Evolutionary conservation across 2,113 vertebrate species (phyloP).

Genomic region (Cygnus buccinator): DNA sequence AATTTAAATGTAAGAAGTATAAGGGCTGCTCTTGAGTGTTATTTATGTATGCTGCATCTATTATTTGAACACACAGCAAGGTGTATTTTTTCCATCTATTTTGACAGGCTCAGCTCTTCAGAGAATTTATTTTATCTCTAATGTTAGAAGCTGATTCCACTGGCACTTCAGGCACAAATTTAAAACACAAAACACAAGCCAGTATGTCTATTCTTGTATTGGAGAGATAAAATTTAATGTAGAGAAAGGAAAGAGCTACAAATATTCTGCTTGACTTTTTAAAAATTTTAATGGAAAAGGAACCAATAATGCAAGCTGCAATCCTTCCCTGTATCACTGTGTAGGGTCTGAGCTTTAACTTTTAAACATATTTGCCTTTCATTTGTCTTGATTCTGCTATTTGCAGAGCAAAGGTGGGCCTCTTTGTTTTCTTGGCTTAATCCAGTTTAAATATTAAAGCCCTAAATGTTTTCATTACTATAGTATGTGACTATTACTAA

Average conservation of each 20-base stretch:
- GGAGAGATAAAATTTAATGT: conserved; percentile 47
- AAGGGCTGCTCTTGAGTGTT: background rate
- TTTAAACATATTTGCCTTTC: background rate
- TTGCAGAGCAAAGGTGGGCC: background rate
- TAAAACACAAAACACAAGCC: conserved; percentile 63
- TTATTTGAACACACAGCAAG: conserved; percentile 45
- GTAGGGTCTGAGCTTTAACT: background rate
- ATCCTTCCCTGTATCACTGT: background rate
- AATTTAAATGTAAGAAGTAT: conserved; percentile 66
- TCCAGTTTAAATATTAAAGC: background rate
- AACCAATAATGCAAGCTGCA: background rate
- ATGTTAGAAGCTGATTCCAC: conserved; percentile 50
- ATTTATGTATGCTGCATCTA: conserved; percentile 45
- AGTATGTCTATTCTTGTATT: conserved; percentile 34
- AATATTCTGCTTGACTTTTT: background rate
- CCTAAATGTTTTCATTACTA: background rate
- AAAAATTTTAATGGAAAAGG: conserved; percentile 2
- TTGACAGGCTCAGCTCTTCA: conserved; percentile 59
- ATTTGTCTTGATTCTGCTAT: background rate
- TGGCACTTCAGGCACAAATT: conserved; percentile 52
- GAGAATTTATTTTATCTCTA: conserved; percentile 70
- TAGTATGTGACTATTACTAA: background rate
- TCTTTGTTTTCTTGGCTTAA: background rate
- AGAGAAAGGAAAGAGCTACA: background rate
- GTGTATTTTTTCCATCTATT: conserved; percentile 42